Evolutionary conservation across 2,888 invertebrate species (phyloP).

Genomic region (Archips crataeganus): DNA sequence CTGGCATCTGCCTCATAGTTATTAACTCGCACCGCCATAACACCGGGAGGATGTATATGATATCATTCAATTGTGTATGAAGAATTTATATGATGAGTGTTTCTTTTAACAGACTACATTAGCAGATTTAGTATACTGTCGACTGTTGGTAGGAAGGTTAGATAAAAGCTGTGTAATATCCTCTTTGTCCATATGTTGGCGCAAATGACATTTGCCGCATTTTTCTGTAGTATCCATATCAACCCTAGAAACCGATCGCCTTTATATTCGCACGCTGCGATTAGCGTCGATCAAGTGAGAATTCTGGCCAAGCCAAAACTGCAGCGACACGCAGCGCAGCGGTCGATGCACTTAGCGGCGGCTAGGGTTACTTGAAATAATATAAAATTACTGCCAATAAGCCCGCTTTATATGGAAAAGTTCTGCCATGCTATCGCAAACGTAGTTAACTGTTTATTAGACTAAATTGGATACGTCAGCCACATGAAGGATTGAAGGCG

Average conservation of each 20-base stretch:
- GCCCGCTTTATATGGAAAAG: not conserved
- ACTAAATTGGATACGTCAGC: no score
- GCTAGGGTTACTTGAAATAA: not conserved
- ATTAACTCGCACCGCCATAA: slow-evolving; percentile 18
- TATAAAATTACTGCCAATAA: not conserved
- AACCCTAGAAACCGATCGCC: not conserved
- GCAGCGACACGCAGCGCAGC: slow-evolving; percentile 54
- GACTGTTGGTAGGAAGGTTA: not conserved
- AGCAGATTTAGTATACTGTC: not conserved
- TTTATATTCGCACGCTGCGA: not conserved
- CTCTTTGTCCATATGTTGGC: not conserved
- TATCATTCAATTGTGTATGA: slow-evolving; percentile 19
- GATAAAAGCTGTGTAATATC: not conserved
- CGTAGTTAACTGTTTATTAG: not conserved
- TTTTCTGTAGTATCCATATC: not conserved
- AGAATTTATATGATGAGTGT: not conserved
- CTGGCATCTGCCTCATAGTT: slow-evolving; percentile 29
- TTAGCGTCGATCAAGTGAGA: slow-evolving; percentile 22
- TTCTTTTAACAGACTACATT: not conserved
- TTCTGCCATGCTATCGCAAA: not conserved
- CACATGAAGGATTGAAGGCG: no score
- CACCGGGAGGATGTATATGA: slow-evolving; percentile 34
- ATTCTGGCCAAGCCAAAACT: slow-evolving; percentile 41
- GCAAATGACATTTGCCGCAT: not conserved
- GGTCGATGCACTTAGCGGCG: slow-evolving; percentile 64